Evolutionary conservation across 2,888 invertebrate species (phyloP), one percentile per base, ranked within the genome.

Genomic region (Cordilura impudica): DNA sequence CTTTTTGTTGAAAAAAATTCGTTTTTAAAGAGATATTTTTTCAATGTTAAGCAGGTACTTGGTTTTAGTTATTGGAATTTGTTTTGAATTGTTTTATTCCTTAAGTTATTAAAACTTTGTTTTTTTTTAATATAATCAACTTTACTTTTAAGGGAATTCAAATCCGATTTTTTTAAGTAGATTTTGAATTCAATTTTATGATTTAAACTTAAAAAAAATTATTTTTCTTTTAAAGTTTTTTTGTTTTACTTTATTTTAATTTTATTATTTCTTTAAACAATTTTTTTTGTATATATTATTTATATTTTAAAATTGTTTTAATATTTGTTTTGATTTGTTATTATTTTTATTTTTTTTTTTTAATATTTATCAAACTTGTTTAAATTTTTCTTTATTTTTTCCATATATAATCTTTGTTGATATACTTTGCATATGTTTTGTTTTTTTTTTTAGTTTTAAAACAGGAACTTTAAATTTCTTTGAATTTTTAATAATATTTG

Each of bases 401-500:
- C 29, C 45, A 54, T 56, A 51, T 77, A 77, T 31, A 60, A 65
- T 60, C 31, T 51, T 69, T 19, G 19, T 67, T 23, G 12, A 35
- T 26, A 66, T 79, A 47, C 51, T 77, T 81, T 67, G 56, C 21
- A 39, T 47, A 31, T 39, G 26, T 45, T 65, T 61, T 67, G 67
- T 43, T 5, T 60, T 61, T 65, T 72, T 60, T 67, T 43, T 63
- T 72, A 69, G 74, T 81, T 81, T 69, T 81, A 70, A 81, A 83
- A 75, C 69, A 86, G 86, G 86, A 86, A 86, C 86, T 87, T 86
- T 86, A 58, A 82, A 56, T 78, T 71, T 61, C 74, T 75, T 63
- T 67, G n/a, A n/a, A 51, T 49, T 19, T 54, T 65, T 66, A 49
- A 3, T 31, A 1, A 26, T 26, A 26, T 39, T 35, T 35, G 10